Base-by-base conservation (phyloP, 2,113 vertebrate species). In the Alethe castanea region DNA sequence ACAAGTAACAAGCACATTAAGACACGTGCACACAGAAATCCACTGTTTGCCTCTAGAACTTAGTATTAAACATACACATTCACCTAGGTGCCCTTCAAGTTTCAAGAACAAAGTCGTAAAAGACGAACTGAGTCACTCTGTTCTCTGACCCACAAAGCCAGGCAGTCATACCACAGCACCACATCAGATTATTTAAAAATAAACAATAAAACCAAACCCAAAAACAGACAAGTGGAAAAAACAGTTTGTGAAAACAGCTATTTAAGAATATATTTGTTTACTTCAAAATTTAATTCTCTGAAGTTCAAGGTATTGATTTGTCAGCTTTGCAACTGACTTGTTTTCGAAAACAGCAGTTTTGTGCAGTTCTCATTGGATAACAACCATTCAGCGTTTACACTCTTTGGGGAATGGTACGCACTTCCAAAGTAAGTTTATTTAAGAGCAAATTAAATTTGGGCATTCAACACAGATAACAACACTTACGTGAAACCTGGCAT, bases 371-470 rank as follows among this genome's bases (percentile, higher is more conserved):
- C 25, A 2, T 35, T 25, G 59, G 74, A 2, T 56, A 69, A 61
- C 8, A 52, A 35, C 3, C 11, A 10, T 62, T 60, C 28, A 36
- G n/a, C 11, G 5, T 35, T 42, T n/a, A 19, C 5, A 12, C 20
- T 70, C 38, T 33, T 53, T 0, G 9, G 62, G 25, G 40, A 77
- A 72, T 1, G 22, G 59, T 16, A 33, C 0, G 0, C 23, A 42
- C 35, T 45, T 59, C 69, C 53, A 57, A 80, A 82, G 50, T 5
- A 25, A 1, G 33, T 64, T 74, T 73, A 48, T 86, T 90, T 61
- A 57, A 72, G 26, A 24, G 28, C 11, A 72, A 82, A 35, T 66
- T 80, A 35, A 22, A 67, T 29, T 7, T 45, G 20, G 5, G 3
- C 20, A 31, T 29, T 69, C 35, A 62, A 77, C 15, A 42, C 19